Base-by-base conservation (phyloP, 2,888 invertebrate species). In the Hyalella azteca region DNA sequence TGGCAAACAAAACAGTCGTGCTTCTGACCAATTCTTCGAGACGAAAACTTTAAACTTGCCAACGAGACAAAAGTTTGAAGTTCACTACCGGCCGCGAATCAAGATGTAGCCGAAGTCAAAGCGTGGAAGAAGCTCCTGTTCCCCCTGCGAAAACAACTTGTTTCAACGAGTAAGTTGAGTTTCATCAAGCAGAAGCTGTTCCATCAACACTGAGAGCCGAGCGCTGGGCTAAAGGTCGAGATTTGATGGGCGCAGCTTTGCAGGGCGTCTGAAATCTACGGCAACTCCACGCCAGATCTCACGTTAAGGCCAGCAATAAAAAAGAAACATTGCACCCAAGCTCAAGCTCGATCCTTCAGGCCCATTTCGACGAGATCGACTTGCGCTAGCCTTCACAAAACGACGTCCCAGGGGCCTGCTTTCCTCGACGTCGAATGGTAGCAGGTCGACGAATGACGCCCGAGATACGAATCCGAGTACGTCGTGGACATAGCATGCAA, bases 361-460 rank as follows among this genome's bases (percentile, higher is more conserved):
- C 66, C 45, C 66, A 66, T 66, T 66, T 66, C 19, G 66, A 66
- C 29, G 19, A 66, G 66, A 66, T 66, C 22, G 66, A 66, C 66
- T 66, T 66, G 36, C 66, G 36, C 66, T 32, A 5, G 66, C 32
- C 15, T 36, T 36, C 19, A 36, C 11, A 15, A 36, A 36, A 66
- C 19, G 66, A 13, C 39, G 29, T 36, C 66, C 36, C 36, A 36
- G 29, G 66, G 66, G 66, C 66, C n/a, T n/a, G 66, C 11, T 26
- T 54, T 54, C 29, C 26, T 13, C 22, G 26, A 54, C 29, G 22
- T 54, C 13, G 22, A 26, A 29, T 54, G 54, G 54, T 13, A 54
- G 22, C 29, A 54, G 9, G 29, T 9, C 26, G 26, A 54, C n/a
- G n/a, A n/a, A n/a, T n/a, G n/a, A n/a, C n/a, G n/a, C n/a, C n/a